phyloP scores from a whole-genome alignment of 2,888 invertebrate genomes.

The Trissolcus brochymenae region DNA sequence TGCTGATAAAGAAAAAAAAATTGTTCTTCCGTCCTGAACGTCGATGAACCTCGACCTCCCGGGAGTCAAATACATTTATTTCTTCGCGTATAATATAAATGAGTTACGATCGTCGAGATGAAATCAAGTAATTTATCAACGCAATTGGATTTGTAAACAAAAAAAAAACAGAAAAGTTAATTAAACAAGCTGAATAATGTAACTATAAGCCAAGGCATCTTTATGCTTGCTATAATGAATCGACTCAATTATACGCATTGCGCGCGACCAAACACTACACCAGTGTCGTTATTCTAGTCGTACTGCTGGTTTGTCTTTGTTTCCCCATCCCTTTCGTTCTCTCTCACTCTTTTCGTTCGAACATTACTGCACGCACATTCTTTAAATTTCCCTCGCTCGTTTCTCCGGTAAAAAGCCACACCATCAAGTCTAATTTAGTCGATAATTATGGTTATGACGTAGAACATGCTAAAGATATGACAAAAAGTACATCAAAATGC shows the following conservation, averaged over 20 bases:
- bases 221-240: conserved; percentile 39
- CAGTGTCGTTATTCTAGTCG: conserved; percentile 45
- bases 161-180: conserved; percentile 15
- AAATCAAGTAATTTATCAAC: conserved; percentile 10
- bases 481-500: conserved; percentile 34
- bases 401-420: conserved; percentile 24
- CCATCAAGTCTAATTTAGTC: conserved; percentile 42
- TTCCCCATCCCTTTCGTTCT: neutral
- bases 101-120: neutral
- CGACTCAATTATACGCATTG: conserved; percentile 44
- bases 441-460: conserved; percentile 40
- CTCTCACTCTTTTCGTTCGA: conserved; percentile 1
- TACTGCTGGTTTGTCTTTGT: conserved; percentile 19
- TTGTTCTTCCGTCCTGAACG: conserved; percentile 1
- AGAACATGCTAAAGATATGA: conserved; percentile 43
- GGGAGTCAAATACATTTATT: too few species aligned
- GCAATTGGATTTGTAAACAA: conserved; percentile 6
- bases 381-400: conserved; percentile 45
- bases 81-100: neutral
- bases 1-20: conserved; percentile 10
- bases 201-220: conserved; percentile 6
- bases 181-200: conserved; percentile 10
- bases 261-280: conserved; percentile 44
- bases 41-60: conserved; percentile 1
- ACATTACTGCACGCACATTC: conserved; percentile 51